These are phyloP conservation scores for Paradoxurus hermaphroditus DNA, from an alignment of 2,113 vertebrate genomes.

Conservation along the genomic window DNA sequence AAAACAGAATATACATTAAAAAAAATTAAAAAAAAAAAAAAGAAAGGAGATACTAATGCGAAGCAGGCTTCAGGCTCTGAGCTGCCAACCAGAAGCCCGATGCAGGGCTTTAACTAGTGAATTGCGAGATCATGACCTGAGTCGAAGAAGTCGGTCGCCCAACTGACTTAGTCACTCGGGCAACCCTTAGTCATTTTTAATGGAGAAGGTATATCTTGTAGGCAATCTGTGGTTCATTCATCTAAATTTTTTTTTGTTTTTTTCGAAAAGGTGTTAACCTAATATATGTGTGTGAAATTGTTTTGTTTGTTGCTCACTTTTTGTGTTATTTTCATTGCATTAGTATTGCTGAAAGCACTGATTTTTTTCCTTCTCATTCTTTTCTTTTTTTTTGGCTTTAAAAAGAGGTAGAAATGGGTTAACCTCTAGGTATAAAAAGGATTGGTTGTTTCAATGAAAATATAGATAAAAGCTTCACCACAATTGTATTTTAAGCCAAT, in stretches of 20 bases:
- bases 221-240: not conserved
- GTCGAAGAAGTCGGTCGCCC: not conserved
- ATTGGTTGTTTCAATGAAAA: constrained; percentile 11
- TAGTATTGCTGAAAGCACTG: not conserved
- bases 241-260: not conserved
- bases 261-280: constrained; percentile 6
- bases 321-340: not conserved
- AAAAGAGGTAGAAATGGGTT: constrained; percentile 11
- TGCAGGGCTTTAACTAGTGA: rapidly evolving
- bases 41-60: too few species aligned
- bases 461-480: not conserved
- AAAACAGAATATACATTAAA: too few species aligned
- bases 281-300: not conserved
- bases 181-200: not conserved
- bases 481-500: not conserved
- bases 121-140: not conserved
- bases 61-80: too few species aligned
- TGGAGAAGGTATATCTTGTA: not conserved
- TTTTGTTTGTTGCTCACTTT: not conserved
- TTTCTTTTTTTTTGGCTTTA: not conserved
- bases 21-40: too few species aligned
- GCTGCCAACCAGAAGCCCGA: not conserved
- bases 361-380: not conserved
- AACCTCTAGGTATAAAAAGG: not conserved
- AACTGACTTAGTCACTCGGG: not conserved